Base-by-base conservation (phyloP, 2,113 vertebrate genomes). In the Mungos mungo region DNA sequence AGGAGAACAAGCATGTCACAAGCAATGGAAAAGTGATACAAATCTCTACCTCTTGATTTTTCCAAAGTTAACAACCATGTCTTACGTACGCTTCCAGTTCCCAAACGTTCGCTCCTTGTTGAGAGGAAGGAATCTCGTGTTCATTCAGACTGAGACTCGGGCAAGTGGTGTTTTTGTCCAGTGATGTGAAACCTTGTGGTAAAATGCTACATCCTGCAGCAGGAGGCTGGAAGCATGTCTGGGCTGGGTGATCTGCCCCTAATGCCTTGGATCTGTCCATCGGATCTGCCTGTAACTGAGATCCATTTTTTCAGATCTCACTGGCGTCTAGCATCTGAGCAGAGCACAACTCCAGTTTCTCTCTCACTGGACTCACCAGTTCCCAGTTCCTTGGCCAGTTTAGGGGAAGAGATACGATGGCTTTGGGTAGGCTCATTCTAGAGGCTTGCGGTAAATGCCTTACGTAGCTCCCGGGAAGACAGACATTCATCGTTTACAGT, bases 1-100 rank as follows among this genome's bases (percentile, higher is more conserved):
- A 14, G 2, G 38, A 50, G 47, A 35, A 38, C 25, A 93, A 69
- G 84, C 12, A 7, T 38, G 90, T 29, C 93, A 86, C 27, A 50
- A 95, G 93, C 16, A 92, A 15, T 90, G 77, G 82, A 84, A 97
- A 81, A 96, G 65, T 47, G 38, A 85, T 80, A 41, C 79, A 90
- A 80, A 93, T 80, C 97, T 96, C 54, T 6, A 25, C 65, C 45
- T 52, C 65, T 87, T 16, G 25, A 50, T n/a, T 66, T 66, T 23
- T 77, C 52, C n/a, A 60, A 60, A 80, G 38, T 18, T 79, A 52
- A 52, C 38, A 52, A 13, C 29, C 57, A 18, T 33, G n/a, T 84
- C 21, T 83, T 25, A 15, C 11, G 54, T 68, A 65, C 29, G 1
- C 63, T 71, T 93, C 60, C 65, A 81, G 23, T 68, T 74, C 25